phyloP scores from a whole-genome alignment of 2,797 vertebrate genomes.

The Dryobates pubescens region DNA sequence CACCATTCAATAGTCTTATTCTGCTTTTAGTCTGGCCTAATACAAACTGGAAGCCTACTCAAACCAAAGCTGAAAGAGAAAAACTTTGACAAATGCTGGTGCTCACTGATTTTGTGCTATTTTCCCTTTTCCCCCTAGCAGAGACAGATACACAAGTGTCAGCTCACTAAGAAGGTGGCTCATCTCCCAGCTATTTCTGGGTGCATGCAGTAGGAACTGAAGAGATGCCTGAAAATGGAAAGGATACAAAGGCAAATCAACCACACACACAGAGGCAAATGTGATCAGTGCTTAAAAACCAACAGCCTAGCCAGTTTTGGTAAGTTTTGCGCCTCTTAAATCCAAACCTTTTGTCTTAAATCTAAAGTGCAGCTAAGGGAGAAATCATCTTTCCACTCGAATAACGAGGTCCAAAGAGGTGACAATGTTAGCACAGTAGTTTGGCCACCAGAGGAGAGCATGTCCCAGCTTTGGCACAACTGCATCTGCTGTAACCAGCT shows the following conservation, averaged over 20 bases:
- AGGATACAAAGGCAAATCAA: background rate
- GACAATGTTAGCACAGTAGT: fast-evolving
- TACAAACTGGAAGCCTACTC: background rate
- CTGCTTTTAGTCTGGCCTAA: background rate
- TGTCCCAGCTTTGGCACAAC: background rate
- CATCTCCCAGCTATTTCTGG: background rate
- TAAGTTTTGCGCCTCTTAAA: background rate
- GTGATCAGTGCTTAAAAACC: background rate
- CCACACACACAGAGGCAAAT: background rate
- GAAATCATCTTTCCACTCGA: background rate
- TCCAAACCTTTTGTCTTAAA: background rate
- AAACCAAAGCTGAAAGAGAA: background rate
- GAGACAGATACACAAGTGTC: background rate
- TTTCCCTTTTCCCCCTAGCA: background rate
- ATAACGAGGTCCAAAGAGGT: background rate
- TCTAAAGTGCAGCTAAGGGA: background rate
- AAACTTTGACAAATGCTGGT: background rate
- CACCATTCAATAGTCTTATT: background rate
- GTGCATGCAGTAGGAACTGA: background rate
- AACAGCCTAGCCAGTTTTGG: background rate
- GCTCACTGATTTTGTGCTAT: background rate
- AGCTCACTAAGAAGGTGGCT: background rate
- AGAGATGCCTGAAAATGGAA: background rate
- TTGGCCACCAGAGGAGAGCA: fast-evolving
- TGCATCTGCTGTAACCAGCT: background rate